These are phyloP conservation scores for Lanius ludovicianus DNA, from an alignment of 2,113 vertebrate genomes.

Conservation along the genomic window DNA sequence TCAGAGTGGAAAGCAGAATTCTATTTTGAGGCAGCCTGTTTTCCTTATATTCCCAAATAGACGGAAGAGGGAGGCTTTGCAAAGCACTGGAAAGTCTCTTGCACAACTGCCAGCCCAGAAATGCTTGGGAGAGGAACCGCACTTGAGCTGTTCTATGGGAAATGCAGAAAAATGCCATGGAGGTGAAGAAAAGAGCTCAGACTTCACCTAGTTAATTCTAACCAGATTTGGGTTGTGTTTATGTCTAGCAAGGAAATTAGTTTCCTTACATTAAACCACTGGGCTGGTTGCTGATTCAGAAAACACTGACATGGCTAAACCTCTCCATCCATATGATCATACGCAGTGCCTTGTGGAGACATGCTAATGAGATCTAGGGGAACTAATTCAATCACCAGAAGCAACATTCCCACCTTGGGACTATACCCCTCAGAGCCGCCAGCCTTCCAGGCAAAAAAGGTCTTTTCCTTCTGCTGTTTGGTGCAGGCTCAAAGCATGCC, in stretches of 20 bases:
- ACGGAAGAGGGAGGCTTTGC: background rate
- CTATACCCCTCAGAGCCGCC: background rate
- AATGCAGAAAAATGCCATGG: background rate
- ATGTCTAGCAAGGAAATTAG: conserved; percentile 5
- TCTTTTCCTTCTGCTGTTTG: background rate
- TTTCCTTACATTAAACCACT: background rate
- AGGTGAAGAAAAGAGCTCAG: conserved; percentile 12
- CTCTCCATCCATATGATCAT: background rate
- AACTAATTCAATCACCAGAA: background rate
- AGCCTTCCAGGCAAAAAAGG: background rate
- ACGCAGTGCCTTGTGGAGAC: background rate
- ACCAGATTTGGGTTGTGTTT: background rate
- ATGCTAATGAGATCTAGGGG: background rate
- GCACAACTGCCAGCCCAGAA: background rate
- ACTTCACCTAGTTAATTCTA: conserved; percentile 6
- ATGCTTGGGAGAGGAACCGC: background rate
- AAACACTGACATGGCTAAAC: background rate
- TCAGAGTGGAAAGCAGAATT: background rate
- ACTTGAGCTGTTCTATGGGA: background rate
- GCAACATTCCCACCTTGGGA: background rate
- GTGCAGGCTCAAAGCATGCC: background rate
- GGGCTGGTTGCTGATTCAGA: background rate
- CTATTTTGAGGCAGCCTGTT: conserved; percentile 14
- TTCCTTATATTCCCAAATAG: background rate
- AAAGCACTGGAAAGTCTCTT: background rate